These are phyloP conservation scores for Gymnocypris eckloni DNA, from an alignment of 2,797 vertebrate species.

Conservation along the genomic window DNA sequence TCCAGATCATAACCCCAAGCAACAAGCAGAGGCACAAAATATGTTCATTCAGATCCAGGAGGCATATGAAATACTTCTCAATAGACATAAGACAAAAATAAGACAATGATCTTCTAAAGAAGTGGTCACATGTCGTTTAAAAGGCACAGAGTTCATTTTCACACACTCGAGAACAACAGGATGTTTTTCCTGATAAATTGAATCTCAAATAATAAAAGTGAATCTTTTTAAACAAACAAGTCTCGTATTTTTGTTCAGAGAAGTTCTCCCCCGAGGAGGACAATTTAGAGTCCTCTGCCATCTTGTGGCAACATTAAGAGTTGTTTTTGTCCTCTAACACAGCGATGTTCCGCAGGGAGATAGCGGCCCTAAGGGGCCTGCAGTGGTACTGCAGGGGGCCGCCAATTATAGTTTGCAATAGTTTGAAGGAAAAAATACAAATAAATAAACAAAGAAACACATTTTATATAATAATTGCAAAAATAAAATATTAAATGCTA, in stretches of 20 bases:
- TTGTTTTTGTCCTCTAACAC: background rate
- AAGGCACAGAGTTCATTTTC: background rate
- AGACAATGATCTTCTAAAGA: constrained; percentile 59
- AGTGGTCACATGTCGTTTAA: background rate
- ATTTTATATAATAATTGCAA: background rate
- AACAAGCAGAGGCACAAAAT: constrained; percentile 77
- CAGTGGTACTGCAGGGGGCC: background rate
- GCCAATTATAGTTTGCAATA: background rate
- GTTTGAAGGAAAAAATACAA: background rate
- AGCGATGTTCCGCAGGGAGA: background rate
- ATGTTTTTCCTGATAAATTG: background rate
- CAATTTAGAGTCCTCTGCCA: constrained; percentile 64
- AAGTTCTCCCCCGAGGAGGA: background rate
- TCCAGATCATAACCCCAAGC: constrained; percentile 87
- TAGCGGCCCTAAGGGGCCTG: background rate
- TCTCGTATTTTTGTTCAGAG: background rate
- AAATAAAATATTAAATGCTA: background rate
- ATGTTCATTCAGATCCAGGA: constrained; percentile 87
- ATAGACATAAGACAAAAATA: constrained; percentile 67
- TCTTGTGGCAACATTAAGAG: constrained; percentile 60
- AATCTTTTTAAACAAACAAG: background rate
- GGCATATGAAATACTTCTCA: constrained; percentile 83
- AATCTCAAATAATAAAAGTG: constrained; percentile 5
- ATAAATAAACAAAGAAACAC: background rate
- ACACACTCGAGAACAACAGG: background rate